Percentiles rank a stretch among this genome's conserved stretches.
These are phyloP conservation scores for Triops cancriformis DNA, from an alignment of 1,140 invertebrate species.

Conservation along the genomic window DNA sequence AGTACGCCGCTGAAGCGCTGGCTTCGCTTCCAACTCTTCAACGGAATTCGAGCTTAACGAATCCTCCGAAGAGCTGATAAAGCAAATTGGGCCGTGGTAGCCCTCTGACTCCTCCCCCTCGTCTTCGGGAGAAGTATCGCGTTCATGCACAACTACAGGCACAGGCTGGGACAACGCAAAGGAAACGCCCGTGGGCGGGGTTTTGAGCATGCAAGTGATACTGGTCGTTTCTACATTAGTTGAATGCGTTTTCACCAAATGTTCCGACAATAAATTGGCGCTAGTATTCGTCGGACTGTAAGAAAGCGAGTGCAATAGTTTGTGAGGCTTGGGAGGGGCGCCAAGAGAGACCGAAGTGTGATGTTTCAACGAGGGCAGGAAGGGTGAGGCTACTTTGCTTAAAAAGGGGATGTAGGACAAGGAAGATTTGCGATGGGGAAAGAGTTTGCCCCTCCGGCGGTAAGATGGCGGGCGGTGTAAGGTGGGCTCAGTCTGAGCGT, in stretches of 20 bases:
- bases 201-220: slow-evolving; percentile 8
- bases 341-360: neutral
- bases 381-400: neutral
- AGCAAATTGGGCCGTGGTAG: slow-evolving; percentile 4
- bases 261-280: neutral
- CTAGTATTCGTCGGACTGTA: neutral
- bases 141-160: neutral
- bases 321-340: neutral
- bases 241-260: neutral
- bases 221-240: slow-evolving; percentile 21
- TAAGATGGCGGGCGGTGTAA: slow-evolving; percentile 11
- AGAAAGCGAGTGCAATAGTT: neutral
- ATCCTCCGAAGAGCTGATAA: slow-evolving; percentile 24
- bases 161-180: neutral
- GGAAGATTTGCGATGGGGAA: slow-evolving; percentile 16
- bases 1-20: neutral
- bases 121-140: neutral
- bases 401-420: slow-evolving; percentile 19
- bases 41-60: slow-evolving; percentile 28
- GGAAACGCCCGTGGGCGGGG: slow-evolving; percentile 18
- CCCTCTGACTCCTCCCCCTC: neutral
- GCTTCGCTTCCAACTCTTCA: slow-evolving; percentile 52
- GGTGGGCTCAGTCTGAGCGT: slow-evolving; percentile 25
- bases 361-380: neutral
- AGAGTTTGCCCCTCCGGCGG: slow-evolving; percentile 20